Evolutionary conservation across 2,113 vertebrate genomes (phyloP).

Genomic region (Dendropsophus ebraccatus): DNA sequence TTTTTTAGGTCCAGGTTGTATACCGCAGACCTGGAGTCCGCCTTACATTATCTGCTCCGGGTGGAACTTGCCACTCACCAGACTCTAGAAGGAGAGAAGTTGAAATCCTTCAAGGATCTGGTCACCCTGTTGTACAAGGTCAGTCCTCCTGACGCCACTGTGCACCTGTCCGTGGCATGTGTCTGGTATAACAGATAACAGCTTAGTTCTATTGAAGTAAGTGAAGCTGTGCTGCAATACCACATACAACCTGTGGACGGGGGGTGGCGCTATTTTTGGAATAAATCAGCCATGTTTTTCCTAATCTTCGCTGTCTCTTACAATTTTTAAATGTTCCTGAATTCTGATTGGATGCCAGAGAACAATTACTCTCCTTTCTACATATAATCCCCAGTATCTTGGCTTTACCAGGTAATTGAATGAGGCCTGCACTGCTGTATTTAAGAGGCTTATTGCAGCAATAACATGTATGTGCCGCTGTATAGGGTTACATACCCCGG

Average conservation of each 20-base stretch:
- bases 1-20: conserved; percentile 78
- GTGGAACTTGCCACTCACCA: conserved; percentile 88
- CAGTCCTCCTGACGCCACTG: too few relatives aligned
- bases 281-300: not conserved
- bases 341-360: not conserved
- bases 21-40: conserved; percentile 89
- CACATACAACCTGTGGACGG: too few relatives aligned
- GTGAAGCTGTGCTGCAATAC: too few relatives aligned
- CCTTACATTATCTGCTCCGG: conserved; percentile 89
- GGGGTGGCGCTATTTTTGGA: not conserved
- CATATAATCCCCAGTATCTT: not conserved
- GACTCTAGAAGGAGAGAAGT: conserved; percentile 84
- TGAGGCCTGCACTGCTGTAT: not conserved
- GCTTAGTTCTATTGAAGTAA: too few relatives aligned
- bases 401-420: not conserved
- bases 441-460: not conserved
- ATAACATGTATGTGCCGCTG: not conserved
- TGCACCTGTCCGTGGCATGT: too few relatives aligned
- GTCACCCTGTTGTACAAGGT: conserved; percentile 89
- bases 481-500: not conserved
- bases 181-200: too few relatives aligned
- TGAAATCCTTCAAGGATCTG: conserved; percentile 87
- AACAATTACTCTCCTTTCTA: not conserved
- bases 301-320: not conserved
- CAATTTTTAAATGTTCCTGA: not conserved